phyloP scores from a whole-genome alignment of 2,888 invertebrate species.

The Maniola hyperantus region DNA sequence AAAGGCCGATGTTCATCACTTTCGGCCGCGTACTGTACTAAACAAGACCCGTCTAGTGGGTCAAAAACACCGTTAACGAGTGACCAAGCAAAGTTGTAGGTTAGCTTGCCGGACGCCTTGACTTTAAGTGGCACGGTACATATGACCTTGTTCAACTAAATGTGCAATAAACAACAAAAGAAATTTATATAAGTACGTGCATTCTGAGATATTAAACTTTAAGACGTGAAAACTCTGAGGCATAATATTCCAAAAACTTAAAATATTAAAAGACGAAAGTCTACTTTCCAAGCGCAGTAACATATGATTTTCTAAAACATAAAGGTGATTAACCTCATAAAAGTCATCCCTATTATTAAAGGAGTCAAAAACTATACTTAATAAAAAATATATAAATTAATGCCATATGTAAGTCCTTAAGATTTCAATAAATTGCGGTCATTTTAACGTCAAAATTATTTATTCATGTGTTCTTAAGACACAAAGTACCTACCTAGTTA shows the following conservation, averaged over 20 bases:
- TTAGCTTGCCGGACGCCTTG: constrained; percentile 24
- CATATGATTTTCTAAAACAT: background rate
- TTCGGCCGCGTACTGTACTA: no score
- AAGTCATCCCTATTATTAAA: no score
- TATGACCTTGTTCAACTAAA: constrained; percentile 35
- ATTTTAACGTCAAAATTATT: no score
- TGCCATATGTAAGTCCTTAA: no score
- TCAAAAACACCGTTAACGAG: constrained; percentile 36
- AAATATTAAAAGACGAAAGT: constrained; percentile 8
- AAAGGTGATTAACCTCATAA: no score
- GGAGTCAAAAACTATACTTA: no score
- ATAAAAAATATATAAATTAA: no score
- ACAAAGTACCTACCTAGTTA: no score
- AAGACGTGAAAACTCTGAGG: background rate
- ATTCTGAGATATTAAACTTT: constrained; percentile 6
- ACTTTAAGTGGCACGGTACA: constrained; percentile 30
- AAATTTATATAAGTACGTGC: constrained; percentile 21
- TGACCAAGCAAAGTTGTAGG: constrained; percentile 33
- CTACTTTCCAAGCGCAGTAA: constrained; percentile 6
- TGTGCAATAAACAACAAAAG: constrained; percentile 38
- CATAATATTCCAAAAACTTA: constrained; percentile 8
- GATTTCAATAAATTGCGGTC: no score
- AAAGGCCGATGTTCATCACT: no score
- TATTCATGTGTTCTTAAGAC: no score
- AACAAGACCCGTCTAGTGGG: constrained; percentile 32